These are phyloP conservation scores for Herminia tarsipennalis DNA, from an alignment of 2,888 invertebrate genomes.

Conservation along the genomic window DNA sequence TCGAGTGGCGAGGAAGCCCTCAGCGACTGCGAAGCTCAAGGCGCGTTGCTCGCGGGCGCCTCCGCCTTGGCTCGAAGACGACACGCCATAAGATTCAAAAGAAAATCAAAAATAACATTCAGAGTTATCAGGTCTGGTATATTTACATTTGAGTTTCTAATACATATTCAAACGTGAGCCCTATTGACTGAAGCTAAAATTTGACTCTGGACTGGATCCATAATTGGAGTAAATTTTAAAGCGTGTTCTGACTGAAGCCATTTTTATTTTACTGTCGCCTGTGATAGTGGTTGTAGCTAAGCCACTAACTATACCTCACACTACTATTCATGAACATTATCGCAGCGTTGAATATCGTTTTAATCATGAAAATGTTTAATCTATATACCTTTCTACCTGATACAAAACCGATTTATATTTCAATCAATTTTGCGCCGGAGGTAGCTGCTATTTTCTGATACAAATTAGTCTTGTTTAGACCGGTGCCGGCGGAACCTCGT, in stretches of 20 bases:
- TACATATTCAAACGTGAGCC: too few species aligned
- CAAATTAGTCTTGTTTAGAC: conserved; percentile 26
- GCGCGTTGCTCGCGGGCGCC: conserved; percentile 73
- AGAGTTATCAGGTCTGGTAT: conserved; percentile 71
- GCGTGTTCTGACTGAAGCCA: too few species aligned
- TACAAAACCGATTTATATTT: background rate
- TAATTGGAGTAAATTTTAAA: too few species aligned
- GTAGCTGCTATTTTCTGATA: conserved; percentile 1
- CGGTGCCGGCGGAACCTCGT: conserved; percentile 32
- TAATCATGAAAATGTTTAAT: too few species aligned
- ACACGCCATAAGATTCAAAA: conserved; percentile 77
- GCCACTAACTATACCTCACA: too few species aligned
- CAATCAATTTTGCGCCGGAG: background rate
- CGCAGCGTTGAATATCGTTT: too few species aligned
- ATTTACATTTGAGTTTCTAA: conserved; percentile 3
- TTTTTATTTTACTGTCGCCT: too few species aligned
- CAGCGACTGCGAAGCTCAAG: conserved; percentile 63
- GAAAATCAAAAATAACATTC: conserved; percentile 77
- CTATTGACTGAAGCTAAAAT: too few species aligned
- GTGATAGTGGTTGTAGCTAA: too few species aligned
- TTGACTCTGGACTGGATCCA: too few species aligned
- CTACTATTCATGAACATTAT: too few species aligned
- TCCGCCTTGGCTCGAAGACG: conserved; percentile 77
- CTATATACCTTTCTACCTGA: too few species aligned
- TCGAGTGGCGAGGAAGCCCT: conserved; percentile 55